Percentiles rank a stretch among this genome's conserved stretches.
These are phyloP conservation scores for Oplegnathus fasciatus DNA, from an alignment of 2,113 vertebrate genomes.

Conservation along the genomic window DNA sequence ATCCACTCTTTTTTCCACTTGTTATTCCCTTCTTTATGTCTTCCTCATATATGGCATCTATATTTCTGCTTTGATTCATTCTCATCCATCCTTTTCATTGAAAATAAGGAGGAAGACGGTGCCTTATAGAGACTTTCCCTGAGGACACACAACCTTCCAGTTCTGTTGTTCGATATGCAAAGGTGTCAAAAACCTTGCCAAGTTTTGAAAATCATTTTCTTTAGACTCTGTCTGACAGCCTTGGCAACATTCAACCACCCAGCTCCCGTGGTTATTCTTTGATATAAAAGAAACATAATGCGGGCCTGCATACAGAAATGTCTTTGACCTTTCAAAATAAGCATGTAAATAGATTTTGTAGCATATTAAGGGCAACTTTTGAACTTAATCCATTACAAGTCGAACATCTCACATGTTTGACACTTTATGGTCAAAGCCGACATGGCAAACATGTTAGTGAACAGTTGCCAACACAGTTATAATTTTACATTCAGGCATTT, in stretches of 20 bases:
- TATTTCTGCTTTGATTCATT: constrained; percentile 6
- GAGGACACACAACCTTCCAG: constrained; percentile 4
- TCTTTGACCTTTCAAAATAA: neutral
- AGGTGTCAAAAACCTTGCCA: constrained; percentile 18
- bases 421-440: too few species aligned
- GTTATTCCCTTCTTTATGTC: neutral
- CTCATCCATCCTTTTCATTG: neutral
- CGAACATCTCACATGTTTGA: too few species aligned
- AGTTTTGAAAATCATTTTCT: neutral
- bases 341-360: neutral
- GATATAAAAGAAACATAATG: neutral
- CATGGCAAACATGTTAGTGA: too few species aligned
- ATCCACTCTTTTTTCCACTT: neutral
- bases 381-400: too few species aligned
- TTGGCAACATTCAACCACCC: neutral
- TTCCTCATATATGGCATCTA: neutral
- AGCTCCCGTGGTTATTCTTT: neutral
- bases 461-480: too few species aligned
- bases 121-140: neutral
- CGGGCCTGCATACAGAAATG: neutral
- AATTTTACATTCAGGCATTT: too few species aligned
- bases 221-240: neutral
- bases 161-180: constrained; percentile 2
- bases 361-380: too few species aligned
- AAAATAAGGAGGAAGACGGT: neutral